These are phyloP conservation scores for Enteromius mattozi DNA, from an alignment of 2,797 vertebrate species.

Conservation along the genomic window DNA sequence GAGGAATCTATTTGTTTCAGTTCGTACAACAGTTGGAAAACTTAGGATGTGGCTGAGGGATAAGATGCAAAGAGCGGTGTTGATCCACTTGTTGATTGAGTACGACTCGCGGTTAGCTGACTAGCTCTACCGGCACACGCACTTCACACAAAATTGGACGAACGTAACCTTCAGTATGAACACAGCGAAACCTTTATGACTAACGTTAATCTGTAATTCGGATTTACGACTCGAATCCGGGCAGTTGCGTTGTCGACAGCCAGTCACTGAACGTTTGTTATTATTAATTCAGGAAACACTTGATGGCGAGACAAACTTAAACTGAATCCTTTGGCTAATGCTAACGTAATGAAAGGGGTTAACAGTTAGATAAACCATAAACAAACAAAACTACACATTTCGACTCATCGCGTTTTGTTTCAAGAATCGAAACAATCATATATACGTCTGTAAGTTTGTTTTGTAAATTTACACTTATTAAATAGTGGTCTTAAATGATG, in stretches of 20 bases:
- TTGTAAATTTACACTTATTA: background rate
- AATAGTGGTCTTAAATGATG: slow-evolving; percentile 3
- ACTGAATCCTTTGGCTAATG: slow-evolving; percentile 31
- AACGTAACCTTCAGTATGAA: background rate
- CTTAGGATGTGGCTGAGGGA: background rate
- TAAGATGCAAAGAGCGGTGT: slow-evolving; percentile 5
- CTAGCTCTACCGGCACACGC: slow-evolving; percentile 38
- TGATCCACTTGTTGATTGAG: slow-evolving; percentile 52
- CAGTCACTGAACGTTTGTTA: background rate
- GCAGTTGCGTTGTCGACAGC: background rate
- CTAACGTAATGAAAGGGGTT: slow-evolving; percentile 28
- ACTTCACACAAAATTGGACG: background rate
- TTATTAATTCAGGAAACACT: background rate
- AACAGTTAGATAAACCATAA: background rate
- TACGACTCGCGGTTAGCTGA: slow-evolving; percentile 45
- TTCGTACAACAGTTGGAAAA: background rate
- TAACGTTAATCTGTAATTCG: background rate
- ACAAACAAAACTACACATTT: background rate
- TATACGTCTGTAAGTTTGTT: background rate
- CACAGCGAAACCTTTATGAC: background rate
- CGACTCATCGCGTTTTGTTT: background rate
- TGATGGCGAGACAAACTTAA: slow-evolving; percentile 26
- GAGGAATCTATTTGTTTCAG: background rate
- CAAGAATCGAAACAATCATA: background rate
- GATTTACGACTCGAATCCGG: background rate